Percentiles rank a stretch among this genome's conserved stretches.
These are phyloP conservation scores for Gracilinanus agilis DNA, from an alignment of 2,113 vertebrate genomes.

Conservation along the genomic window DNA sequence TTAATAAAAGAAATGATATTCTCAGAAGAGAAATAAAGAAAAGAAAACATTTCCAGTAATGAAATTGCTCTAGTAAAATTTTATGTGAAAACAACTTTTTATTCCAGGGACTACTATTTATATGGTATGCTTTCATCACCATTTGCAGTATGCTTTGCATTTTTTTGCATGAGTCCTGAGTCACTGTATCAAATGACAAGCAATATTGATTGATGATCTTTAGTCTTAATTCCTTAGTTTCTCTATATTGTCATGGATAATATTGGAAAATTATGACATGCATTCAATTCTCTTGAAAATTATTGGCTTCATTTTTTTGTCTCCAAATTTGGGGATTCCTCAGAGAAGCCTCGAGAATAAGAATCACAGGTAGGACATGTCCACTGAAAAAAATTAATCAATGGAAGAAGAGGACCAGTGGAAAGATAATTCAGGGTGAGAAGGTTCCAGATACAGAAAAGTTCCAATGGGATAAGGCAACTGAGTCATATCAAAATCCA, in stretches of 20 bases:
- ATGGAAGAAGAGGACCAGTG: background rate
- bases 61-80: background rate
- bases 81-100: background rate
- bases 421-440: background rate
- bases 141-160: background rate
- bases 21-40: conserved; percentile 25
- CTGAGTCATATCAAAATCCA: background rate
- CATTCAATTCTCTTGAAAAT: conserved; percentile 50
- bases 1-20: conserved; percentile 19
- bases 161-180: background rate
- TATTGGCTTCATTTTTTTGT: conserved; percentile 46
- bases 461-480: background rate
- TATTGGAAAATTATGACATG: conserved; percentile 52
- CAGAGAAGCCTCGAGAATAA: background rate
- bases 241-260: conserved; percentile 12
- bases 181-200: background rate
- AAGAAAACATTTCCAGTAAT: background rate
- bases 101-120: background rate
- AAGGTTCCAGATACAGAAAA: background rate
- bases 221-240: background rate
- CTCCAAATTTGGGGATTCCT: background rate
- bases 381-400: background rate
- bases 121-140: background rate
- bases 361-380: background rate
- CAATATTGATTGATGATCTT: background rate